Evolutionary conservation across 2,888 invertebrate species (phyloP), one percentile per base, ranked within the genome.

Genomic region (Gibbula magus): DNA sequence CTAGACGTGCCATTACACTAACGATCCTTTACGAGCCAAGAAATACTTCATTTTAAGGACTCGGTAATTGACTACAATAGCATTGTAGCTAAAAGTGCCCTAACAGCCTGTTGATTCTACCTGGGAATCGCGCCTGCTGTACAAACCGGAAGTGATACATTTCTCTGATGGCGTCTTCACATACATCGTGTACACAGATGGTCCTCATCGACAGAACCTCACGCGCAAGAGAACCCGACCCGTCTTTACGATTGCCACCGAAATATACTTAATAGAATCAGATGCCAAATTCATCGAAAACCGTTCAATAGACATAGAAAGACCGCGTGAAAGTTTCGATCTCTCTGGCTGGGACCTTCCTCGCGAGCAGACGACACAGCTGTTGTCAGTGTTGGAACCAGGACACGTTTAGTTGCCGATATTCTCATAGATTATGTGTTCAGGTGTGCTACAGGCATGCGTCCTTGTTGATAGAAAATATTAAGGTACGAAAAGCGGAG

Each of bases 221-320:
- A 45, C 45, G 45, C 5, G 1, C 45, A 45, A 10, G 45, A 45
- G 45, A 45, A 45, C 10, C 45, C 13, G 45, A 10, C 5, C 45
- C 45, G 45, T 45, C 45, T 61, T 61, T 61, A 61, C 25, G 20
- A 61, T 61, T 61, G 61, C 29, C 25, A 29, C 29, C 29, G 29
- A 61, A 61, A 61, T 61, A 61, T 25, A 61, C n/a, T 29, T 61
- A 61, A 61, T 25, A 29, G 61, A 61, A 61, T 61, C 61, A 61
- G 61, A 61, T 61, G 61, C 61, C 61, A 61, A 29, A 16, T 61
- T 61, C 61, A 29, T 61, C 29, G 61, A 61, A 22, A 61, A 16
- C 29, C 16, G 61, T 61, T 61, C 61, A 25, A 61, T 61, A 61
- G 29, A n/a, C 25, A 61, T 29, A 61, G 61, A 61, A 61, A 61